Evolutionary conservation across 1,140 invertebrate species (phyloP).

Genomic region (Palaemon carinicauda): DNA sequence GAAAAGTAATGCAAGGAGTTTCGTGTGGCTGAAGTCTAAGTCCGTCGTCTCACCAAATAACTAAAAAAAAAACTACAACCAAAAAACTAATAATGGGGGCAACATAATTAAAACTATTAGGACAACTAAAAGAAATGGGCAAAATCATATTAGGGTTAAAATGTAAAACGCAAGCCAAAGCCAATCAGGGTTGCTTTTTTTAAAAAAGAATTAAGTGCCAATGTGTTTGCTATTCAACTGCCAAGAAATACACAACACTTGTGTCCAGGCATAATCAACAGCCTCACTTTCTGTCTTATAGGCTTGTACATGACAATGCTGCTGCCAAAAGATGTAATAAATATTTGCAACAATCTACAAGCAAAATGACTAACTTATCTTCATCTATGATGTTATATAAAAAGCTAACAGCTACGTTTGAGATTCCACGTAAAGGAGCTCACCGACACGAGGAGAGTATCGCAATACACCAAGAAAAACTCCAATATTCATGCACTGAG

Average conservation of each 20-base stretch:
- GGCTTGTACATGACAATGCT: too few relatives aligned
- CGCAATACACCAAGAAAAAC: too few relatives aligned
- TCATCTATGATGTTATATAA: too few relatives aligned
- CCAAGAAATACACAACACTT: background rate
- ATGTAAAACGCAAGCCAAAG: conserved; percentile 23
- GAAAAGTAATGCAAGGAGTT: too few relatives aligned
- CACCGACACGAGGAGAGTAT: too few relatives aligned
- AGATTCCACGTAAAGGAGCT: too few relatives aligned
- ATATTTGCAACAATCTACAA: too few relatives aligned
- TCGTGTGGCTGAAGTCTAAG: too few relatives aligned
- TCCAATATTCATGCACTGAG: too few relatives aligned
- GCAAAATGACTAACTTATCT: too few relatives aligned
- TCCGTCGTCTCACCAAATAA: background rate
- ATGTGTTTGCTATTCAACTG: conserved; percentile 42
- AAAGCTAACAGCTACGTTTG: too few relatives aligned
- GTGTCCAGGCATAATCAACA: conserved; percentile 1
- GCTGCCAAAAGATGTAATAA: too few relatives aligned
- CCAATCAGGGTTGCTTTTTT: conserved; percentile 24
- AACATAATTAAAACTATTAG: background rate
- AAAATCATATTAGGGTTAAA: background rate
- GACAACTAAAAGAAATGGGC: background rate
- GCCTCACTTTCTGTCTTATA: background rate
- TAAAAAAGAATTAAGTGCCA: conserved; percentile 15
- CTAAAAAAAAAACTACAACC: conserved; percentile 19
- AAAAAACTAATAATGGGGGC: background rate